phyloP scores from a whole-genome alignment of 2,113 vertebrate species.

The Oreotrochilus melanogaster region DNA sequence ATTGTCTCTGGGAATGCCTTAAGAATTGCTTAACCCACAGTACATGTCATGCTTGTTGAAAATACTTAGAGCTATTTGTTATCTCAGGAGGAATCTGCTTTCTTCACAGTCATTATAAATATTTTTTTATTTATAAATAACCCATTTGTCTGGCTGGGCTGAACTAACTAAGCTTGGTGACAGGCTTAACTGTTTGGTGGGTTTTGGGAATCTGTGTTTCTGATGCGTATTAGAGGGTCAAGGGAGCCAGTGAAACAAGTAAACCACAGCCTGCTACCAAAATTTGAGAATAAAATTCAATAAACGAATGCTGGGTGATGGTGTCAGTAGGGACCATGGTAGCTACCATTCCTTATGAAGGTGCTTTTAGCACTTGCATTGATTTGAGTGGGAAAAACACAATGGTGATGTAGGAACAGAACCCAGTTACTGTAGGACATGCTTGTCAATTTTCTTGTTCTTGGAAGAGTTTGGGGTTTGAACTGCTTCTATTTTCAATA shows the following conservation, averaged over 20 bases:
- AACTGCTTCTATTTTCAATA: constrained; percentile 17
- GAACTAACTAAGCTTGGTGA: not conserved
- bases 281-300: not conserved
- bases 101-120: not conserved
- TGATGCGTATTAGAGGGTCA: not conserved
- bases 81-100: not conserved
- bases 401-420: not conserved
- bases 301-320: not conserved
- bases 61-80: not conserved
- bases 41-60: not conserved
- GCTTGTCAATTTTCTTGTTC: not conserved
- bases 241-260: not conserved
- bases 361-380: not conserved
- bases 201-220: not conserved
- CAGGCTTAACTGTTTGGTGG: not conserved
- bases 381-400: not conserved
- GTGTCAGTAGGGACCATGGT: not conserved
- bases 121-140: too few species aligned
- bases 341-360: not conserved
- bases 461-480: not conserved
- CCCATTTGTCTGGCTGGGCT: not conserved
- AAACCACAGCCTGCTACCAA: not conserved
- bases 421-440: not conserved
- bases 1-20: not conserved
- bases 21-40: not conserved